Evolutionary conservation across 2,888 invertebrate genomes (phyloP).

Genomic region (Torymus texanus): DNA sequence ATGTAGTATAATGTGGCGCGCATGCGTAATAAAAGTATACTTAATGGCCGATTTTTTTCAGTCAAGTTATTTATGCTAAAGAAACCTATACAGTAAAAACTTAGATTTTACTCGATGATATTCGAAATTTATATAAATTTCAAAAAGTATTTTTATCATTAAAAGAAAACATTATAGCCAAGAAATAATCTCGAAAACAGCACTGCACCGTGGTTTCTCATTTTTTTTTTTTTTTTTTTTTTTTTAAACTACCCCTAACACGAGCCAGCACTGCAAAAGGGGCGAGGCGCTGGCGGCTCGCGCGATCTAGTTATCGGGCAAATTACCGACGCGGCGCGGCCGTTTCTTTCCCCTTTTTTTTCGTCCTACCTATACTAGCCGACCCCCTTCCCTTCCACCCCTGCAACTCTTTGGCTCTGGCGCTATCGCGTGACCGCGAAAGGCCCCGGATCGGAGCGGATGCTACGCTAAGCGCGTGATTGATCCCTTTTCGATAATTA

Average conservation of each 20-base stretch:
- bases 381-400: not conserved
- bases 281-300: slow-evolving; percentile 13
- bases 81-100: not conserved
- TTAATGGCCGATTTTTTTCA: slow-evolving; percentile 34
- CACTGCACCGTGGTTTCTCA: too few species aligned
- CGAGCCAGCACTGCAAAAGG: too few species aligned
- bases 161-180: too few species aligned
- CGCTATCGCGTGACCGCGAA: slow-evolving; percentile 53
- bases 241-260: too few species aligned
- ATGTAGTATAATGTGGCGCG: slow-evolving; percentile 10
- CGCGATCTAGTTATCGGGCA: slow-evolving; percentile 51
- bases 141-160: too few species aligned
- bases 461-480: slow-evolving; percentile 62
- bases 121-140: too few species aligned
- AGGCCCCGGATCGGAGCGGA: slow-evolving; percentile 44
- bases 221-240: too few species aligned
- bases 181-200: too few species aligned
- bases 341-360: slow-evolving; percentile 16
- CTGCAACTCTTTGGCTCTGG: not conserved
- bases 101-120: too few species aligned
- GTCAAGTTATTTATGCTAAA: not conserved
- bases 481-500: slow-evolving; percentile 72
- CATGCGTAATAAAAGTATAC: slow-evolving; percentile 24
- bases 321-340: slow-evolving; percentile 39
- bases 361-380: slow-evolving; percentile 1